phyloP scores from a whole-genome alignment of 2,888 invertebrate species.

The Gerris lacustris region DNA sequence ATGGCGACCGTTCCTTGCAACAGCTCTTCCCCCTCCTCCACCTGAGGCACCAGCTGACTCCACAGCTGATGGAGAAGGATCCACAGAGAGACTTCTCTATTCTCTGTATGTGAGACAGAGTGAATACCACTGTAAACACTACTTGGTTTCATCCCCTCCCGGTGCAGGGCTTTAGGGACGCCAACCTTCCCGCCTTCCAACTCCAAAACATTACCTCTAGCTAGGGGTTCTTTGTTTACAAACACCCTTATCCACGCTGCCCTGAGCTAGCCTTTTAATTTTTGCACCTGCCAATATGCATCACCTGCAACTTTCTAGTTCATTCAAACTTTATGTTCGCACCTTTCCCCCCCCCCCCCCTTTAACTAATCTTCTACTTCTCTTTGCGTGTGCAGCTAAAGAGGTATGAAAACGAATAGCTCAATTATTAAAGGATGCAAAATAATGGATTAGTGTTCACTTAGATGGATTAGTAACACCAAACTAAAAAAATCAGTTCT shows the following conservation, averaged over 20 bases:
- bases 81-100: not conserved
- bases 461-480: no score
- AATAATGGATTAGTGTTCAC: no score
- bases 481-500: no score
- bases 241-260: not conserved
- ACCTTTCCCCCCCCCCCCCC: no score
- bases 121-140: not conserved
- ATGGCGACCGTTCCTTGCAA: constrained; percentile 5
- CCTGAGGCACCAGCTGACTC: constrained; percentile 1
- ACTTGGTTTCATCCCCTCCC: not conserved
- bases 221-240: not conserved
- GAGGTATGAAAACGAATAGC: no score
- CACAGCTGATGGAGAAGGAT: not conserved
- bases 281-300: not conserved
- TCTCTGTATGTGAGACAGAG: not conserved
- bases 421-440: no score
- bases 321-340: not conserved
- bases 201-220: not conserved
- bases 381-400: no score
- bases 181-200: not conserved
- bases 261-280: not conserved
- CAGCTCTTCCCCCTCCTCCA: not conserved
- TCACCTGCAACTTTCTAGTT: not conserved
- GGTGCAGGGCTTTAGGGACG: not conserved
- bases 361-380: no score